Conservation (phyloP, 2,888 invertebrate species). For the Bruchidius siliquastri region DNA sequence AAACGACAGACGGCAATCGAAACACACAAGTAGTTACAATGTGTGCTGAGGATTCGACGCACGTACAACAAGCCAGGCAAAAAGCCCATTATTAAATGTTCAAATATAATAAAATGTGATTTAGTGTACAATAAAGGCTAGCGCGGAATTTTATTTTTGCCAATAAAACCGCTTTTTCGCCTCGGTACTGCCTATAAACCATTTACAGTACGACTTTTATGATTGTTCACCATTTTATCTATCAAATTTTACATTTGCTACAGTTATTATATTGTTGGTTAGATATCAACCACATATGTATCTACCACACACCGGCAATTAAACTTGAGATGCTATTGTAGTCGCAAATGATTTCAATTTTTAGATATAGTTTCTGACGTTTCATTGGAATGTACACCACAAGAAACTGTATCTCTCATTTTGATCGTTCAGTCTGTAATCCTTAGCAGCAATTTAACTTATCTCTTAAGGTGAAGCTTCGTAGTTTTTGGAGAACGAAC, state of each 20-base stretch:
- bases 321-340: too few species aligned
- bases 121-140: constrained; percentile 25
- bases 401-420: too few species aligned
- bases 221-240: constrained; percentile 22
- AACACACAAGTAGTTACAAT: neutral
- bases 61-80: neutral
- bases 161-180: neutral
- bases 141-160: constrained; percentile 19
- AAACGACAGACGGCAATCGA: neutral
- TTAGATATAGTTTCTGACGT: too few species aligned
- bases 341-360: too few species aligned
- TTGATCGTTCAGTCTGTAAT: too few species aligned
- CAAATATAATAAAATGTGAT: constrained; percentile 27
- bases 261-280: constrained; percentile 1
- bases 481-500: too few species aligned
- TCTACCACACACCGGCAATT: neutral
- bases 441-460: too few species aligned
- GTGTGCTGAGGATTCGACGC: neutral
- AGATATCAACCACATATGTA: constrained; percentile 6
- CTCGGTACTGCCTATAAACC: neutral
- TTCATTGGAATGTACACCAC: too few species aligned
- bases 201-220: constrained; percentile 23
- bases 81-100: constrained; percentile 18
- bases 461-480: too few species aligned
- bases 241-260: constrained; percentile 19